Evolutionary conservation across 2,888 invertebrate genomes (phyloP).

Genomic region (Sabatieria punctata): DNA sequence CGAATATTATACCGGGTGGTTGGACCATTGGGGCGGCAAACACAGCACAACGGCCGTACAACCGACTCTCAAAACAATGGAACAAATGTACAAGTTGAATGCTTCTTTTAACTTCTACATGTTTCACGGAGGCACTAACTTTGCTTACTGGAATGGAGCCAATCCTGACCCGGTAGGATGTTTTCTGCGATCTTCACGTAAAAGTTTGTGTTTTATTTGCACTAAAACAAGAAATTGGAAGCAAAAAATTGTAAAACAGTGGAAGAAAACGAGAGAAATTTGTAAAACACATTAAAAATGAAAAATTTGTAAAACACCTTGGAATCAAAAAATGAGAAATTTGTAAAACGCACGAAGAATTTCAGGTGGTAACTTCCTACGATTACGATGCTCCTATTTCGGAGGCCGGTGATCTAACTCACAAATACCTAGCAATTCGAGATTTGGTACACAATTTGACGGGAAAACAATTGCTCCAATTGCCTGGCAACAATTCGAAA

Average conservation of each 20-base stretch:
- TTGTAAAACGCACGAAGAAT: no score
- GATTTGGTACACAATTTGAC: background rate
- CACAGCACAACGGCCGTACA: conserved; percentile 16
- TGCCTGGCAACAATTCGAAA: background rate
- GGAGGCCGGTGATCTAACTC: conserved; percentile 22
- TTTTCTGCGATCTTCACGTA: no score
- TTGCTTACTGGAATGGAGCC: conserved; percentile 21
- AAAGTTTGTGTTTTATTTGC: no score
- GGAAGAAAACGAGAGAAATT: no score
- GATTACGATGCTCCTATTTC: conserved; percentile 26
- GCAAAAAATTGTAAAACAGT: no score
- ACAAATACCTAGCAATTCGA: background rate
- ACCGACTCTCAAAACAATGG: conserved; percentile 8
- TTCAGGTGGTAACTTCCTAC: conserved; percentile 25
- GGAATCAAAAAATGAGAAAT: no score
- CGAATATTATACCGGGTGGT: conserved; percentile 70
- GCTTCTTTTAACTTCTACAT: conserved; percentile 27
- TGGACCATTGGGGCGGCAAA: conserved; percentile 64
- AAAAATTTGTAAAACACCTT: no score
- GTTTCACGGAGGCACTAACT: conserved; percentile 28
- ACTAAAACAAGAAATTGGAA: no score
- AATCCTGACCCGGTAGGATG: no score
- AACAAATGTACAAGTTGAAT: conserved; percentile 9
- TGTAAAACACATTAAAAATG: no score
- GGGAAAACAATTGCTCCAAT: background rate